These are phyloP conservation scores for Aegypius monachus DNA, from an alignment of 2,113 vertebrate genomes.

Conservation along the genomic window DNA sequence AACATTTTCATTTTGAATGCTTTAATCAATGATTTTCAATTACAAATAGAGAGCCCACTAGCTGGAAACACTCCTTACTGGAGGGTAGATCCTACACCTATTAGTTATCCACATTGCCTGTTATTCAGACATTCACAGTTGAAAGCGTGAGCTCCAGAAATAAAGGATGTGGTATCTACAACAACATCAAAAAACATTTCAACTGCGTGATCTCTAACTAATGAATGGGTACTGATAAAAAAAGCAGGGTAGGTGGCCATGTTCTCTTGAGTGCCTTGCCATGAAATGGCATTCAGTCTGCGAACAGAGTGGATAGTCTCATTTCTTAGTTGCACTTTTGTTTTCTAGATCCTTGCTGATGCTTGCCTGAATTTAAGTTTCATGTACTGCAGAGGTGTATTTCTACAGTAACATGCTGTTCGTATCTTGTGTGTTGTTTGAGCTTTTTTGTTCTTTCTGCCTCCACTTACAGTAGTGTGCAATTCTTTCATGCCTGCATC, in stretches of 20 bases:
- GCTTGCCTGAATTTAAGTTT: background rate
- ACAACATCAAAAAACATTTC: background rate
- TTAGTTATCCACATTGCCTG: background rate
- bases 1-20: background rate
- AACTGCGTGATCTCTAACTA: background rate
- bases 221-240: background rate
- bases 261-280: background rate
- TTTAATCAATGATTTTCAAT: slow-evolving; percentile 23
- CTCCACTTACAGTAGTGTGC: background rate
- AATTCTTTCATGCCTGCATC: background rate
- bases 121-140: background rate
- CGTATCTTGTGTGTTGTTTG: background rate
- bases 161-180: background rate
- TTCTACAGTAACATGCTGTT: background rate
- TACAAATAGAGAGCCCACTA: background rate
- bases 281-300: background rate
- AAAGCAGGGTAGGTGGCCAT: background rate
- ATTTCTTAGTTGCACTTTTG: background rate
- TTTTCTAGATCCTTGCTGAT: background rate
- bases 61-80: background rate
- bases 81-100: background rate
- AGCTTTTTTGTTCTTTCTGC: background rate
- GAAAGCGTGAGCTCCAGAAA: background rate
- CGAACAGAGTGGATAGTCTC: background rate
- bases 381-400: background rate